Evolutionary conservation across 2,113 vertebrate genomes (phyloP).

Genomic region (Siniperca knerii): DNA sequence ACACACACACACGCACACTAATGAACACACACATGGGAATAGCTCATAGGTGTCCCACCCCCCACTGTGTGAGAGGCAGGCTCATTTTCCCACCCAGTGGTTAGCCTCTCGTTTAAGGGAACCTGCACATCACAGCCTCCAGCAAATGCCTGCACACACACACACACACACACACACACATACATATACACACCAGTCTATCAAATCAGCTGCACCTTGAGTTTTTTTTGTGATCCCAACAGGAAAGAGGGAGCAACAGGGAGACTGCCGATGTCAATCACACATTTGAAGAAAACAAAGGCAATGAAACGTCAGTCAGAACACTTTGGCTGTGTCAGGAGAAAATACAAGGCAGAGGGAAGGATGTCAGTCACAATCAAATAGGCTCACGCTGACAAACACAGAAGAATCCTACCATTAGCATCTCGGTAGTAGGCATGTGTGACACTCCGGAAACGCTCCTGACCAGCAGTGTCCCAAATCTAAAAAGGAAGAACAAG

Average conservation of each 20-base stretch:
- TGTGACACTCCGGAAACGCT: slow-evolving; percentile 92
- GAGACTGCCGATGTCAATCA: slow-evolving; percentile 7
- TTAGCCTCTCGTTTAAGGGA: slow-evolving; percentile 34
- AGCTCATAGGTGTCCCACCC: slow-evolving; percentile 6
- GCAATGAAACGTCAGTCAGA: slow-evolving; percentile 2
- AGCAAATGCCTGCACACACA: slow-evolving; percentile 5
- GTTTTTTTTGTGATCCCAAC: slow-evolving; percentile 11
- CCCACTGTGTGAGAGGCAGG: slow-evolving; percentile 36
- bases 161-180: slow-evolving; percentile 5
- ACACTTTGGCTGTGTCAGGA: not conserved
- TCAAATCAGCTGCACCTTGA: slow-evolving; percentile 19
- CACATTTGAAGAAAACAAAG: slow-evolving; percentile 25
- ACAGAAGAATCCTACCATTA: slow-evolving; percentile 85
- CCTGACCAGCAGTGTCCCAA: slow-evolving; percentile 96
- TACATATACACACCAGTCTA: slow-evolving; percentile 12
- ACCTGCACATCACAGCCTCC: slow-evolving; percentile 21
- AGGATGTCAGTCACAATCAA: slow-evolving; percentile 27
- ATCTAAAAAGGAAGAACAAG: slow-evolving; percentile 77
- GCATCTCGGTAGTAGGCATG: slow-evolving; percentile 96
- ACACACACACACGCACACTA: slow-evolving; percentile 13
- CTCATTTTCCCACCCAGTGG: slow-evolving; percentile 63
- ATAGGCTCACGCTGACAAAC: not conserved
- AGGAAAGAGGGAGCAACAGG: not conserved
- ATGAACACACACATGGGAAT: slow-evolving; percentile 26
- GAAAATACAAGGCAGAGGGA: not conserved